phyloP scores from a whole-genome alignment of 1,140 invertebrate genomes.

The Melipona quadrifasciata region DNA sequence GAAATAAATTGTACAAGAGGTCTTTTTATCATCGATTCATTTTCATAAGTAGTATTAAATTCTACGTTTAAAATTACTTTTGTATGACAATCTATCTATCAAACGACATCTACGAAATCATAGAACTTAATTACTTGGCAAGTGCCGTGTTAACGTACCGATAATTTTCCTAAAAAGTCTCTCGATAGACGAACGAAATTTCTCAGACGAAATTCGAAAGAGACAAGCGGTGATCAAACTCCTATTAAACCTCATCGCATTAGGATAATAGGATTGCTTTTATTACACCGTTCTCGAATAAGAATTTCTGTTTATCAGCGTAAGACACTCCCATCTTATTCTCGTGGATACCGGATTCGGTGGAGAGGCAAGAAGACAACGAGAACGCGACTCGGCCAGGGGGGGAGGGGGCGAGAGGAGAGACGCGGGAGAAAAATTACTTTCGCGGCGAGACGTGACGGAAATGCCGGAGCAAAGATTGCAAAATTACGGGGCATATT shows the following conservation, averaged over 20 bases:
- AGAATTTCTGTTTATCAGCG: conserved; percentile 72
- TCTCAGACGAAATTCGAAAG: background rate
- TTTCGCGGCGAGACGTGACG: conserved; percentile 64
- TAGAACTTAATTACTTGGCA: no score
- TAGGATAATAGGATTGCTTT: conserved; percentile 70
- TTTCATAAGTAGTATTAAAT: background rate
- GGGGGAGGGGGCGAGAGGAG: background rate
- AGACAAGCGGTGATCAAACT: conserved; percentile 31
- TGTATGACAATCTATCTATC: background rate
- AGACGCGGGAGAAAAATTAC: conserved; percentile 65
- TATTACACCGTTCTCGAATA: conserved; percentile 64
- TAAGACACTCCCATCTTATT: conserved; percentile 65
- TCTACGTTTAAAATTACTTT: background rate
- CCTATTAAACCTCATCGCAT: conserved; percentile 68
- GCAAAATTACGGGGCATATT: conserved; percentile 63
- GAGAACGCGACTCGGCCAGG: background rate
- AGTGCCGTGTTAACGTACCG: background rate
- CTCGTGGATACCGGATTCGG: conserved; percentile 32
- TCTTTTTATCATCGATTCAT: no score
- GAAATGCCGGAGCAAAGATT: conserved; percentile 63
- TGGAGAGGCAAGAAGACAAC: conserved; percentile 26
- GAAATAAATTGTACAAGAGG: background rate
- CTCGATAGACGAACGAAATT: background rate
- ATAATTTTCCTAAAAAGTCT: background rate
- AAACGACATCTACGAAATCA: background rate